These are phyloP conservation scores for Tipula unca DNA, from an alignment of 2,888 invertebrate species.

Conservation along the genomic window DNA sequence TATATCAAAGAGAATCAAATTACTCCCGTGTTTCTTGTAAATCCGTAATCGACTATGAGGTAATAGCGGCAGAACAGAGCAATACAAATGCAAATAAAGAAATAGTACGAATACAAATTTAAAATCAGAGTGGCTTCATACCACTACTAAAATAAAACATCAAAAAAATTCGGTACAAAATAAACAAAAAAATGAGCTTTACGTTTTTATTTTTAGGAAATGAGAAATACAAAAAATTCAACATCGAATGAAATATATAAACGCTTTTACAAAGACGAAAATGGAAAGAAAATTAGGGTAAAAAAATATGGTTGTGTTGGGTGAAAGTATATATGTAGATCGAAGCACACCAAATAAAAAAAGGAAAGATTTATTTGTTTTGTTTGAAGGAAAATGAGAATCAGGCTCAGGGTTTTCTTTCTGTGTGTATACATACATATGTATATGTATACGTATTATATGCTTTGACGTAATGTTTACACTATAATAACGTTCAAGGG, in stretches of 20 bases:
- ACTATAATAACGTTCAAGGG: not conserved
- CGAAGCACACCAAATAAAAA: not conserved
- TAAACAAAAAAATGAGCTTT: not conserved
- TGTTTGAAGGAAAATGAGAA: not conserved
- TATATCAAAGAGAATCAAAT: not conserved
- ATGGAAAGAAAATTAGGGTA: slow-evolving; percentile 3
- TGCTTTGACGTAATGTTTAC: not conserved
- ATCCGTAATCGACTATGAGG: not conserved
- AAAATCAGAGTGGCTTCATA: not conserved
- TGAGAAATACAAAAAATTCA: not conserved
- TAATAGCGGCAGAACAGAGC: not conserved
- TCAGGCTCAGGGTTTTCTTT: not conserved
- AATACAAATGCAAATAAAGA: not conserved
- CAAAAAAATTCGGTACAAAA: not conserved
- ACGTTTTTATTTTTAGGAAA: not conserved
- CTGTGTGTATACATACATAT: too few relatives aligned
- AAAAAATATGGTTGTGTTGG: not conserved
- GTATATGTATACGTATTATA: too few relatives aligned
- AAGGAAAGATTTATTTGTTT: not conserved
- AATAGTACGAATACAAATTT: not conserved
- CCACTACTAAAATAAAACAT: not conserved
- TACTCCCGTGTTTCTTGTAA: not conserved
- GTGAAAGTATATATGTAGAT: not conserved
- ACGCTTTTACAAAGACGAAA: not conserved
- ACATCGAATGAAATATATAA: not conserved